Percentiles rank a stretch among this genome's conserved stretches.
phyloP scores from a whole-genome alignment of 1,140 invertebrate genomes.

The Ceratoteleas bidentatus region DNA sequence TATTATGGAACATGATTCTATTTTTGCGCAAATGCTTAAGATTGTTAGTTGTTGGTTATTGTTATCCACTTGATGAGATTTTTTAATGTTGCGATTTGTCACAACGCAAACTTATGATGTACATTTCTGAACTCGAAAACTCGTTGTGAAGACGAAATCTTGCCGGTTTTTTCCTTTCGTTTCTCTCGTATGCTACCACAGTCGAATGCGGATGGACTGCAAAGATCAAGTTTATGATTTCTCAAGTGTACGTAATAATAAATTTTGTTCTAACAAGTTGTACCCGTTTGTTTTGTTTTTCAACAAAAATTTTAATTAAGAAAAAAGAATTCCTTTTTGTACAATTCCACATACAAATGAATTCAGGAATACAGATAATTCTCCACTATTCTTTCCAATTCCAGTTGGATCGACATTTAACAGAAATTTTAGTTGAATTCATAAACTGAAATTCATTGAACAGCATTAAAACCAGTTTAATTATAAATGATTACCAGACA shows the following conservation, averaged over 20 bases:
- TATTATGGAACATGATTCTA: slow-evolving; percentile 77
- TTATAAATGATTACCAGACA: too few species aligned
- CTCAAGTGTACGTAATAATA: slow-evolving; percentile 42
- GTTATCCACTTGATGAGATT: slow-evolving; percentile 80
- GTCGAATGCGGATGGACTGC: slow-evolving; percentile 32
- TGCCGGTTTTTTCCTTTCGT: slow-evolving; percentile 20
- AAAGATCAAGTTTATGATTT: slow-evolving; percentile 33
- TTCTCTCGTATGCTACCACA: slow-evolving; percentile 24
- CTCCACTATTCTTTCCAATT: too few species aligned
- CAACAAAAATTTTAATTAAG: too few species aligned
- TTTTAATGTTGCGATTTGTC: slow-evolving; percentile 76
- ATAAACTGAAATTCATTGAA: too few species aligned
- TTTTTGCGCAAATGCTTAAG: slow-evolving; percentile 79
- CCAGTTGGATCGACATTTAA: too few species aligned
- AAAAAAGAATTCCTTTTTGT: too few species aligned
- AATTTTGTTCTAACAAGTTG: slow-evolving; percentile 38
- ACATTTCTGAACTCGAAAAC: slow-evolving; percentile 51
- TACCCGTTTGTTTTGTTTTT: slow-evolving; percentile 1
- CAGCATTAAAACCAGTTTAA: too few species aligned
- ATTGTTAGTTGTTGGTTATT: slow-evolving; percentile 81
- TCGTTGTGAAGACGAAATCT: slow-evolving; percentile 24
- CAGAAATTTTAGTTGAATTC: too few species aligned
- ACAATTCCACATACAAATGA: too few species aligned
- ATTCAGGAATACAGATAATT: too few species aligned
- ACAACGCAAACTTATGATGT: slow-evolving; percentile 49